phyloP scores from a whole-genome alignment of 2,113 vertebrate genomes.

The Nettapus auritus region DNA sequence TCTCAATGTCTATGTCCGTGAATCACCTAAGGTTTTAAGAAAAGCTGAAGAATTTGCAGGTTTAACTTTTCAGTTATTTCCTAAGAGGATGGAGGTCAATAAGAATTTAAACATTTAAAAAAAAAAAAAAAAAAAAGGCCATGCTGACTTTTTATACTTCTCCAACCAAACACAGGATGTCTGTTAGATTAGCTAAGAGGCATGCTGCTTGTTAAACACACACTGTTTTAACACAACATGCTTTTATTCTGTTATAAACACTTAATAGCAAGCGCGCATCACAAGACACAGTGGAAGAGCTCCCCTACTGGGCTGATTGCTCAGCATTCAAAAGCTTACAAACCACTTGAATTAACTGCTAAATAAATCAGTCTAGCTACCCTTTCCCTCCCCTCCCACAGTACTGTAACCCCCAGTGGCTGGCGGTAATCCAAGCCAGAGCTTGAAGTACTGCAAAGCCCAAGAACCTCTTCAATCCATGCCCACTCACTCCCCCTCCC shows the following conservation, averaged over 20 bases:
- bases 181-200: neutral
- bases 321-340: conserved; percentile 44
- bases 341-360: conserved; percentile 17
- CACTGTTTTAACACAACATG: conserved; percentile 44
- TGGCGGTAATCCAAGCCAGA: conserved; percentile 14
- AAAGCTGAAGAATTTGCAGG: neutral
- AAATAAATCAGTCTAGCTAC: neutral
- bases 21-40: neutral
- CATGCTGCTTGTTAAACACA: neutral
- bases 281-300: conserved; percentile 14
- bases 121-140: neutral
- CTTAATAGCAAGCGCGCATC: neutral
- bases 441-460: neutral
- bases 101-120: neutral
- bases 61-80: neutral
- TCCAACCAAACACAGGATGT: neutral
- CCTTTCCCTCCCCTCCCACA: neutral
- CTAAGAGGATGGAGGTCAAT: neutral
- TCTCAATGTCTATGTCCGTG: neutral
- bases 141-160: neutral
- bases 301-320: conserved; percentile 61
- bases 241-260: conserved; percentile 55
- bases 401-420: neutral
- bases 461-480: neutral
- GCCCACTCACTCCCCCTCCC: neutral